phyloP scores from a whole-genome alignment of 2,113 vertebrate genomes.

The Elaphurus davidianus region DNA sequence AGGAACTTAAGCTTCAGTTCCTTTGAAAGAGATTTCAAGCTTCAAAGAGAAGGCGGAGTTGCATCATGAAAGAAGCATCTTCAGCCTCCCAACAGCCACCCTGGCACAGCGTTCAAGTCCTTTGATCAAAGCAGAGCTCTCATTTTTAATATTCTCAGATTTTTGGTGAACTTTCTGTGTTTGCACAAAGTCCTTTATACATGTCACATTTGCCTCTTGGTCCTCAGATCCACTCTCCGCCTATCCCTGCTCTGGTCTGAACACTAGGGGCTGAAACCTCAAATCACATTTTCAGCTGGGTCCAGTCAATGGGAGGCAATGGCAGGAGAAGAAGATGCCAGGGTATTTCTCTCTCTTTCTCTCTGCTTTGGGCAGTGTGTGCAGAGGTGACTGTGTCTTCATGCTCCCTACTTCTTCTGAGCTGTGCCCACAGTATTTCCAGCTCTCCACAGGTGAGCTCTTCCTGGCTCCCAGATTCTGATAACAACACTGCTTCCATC shows the following conservation, averaged over 20 bases:
- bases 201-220: neutral
- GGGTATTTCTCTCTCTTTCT: neutral
- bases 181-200: neutral
- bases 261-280: neutral
- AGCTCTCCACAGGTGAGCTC: neutral
- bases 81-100: neutral
- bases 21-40: neutral
- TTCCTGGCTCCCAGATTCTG: neutral
- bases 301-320: neutral
- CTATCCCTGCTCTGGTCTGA: neutral
- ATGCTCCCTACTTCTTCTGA: neutral
- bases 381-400: neutral
- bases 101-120: neutral
- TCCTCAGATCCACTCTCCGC: neutral
- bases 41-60: neutral
- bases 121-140: neutral
- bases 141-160: neutral
- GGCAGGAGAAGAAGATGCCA: neutral
- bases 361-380: neutral
- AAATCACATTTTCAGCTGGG: neutral
- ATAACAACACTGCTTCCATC: neutral
- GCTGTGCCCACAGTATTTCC: neutral
- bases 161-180: neutral
- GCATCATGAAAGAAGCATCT: neutral
- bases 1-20: neutral